phyloP scores from a whole-genome alignment of 2,888 invertebrate species.

The Tridacna gigas region DNA sequence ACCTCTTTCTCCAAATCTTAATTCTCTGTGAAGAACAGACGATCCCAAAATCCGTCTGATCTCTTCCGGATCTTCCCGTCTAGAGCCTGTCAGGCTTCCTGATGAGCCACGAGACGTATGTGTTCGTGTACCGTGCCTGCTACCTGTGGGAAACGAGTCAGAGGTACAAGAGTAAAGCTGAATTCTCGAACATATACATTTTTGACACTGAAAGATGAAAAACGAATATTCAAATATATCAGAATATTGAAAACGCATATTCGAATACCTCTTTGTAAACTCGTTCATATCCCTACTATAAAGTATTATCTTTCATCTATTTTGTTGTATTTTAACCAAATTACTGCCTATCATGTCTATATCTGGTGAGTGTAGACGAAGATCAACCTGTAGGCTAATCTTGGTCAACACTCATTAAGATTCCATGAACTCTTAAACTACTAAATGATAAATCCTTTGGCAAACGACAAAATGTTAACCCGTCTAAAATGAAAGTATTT shows the following conservation, averaged over 20 bases:
- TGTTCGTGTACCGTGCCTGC: background rate
- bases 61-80: constrained; percentile 25
- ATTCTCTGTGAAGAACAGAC: constrained; percentile 41
- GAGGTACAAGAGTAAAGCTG: background rate
- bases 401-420: background rate
- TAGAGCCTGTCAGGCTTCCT: background rate
- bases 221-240: too few relatives aligned
- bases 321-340: too few relatives aligned
- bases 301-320: too few relatives aligned
- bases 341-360: too few relatives aligned
- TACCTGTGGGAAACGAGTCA: background rate
- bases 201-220: background rate
- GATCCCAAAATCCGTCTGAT: constrained; percentile 50
- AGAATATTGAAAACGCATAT: too few relatives aligned
- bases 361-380: too few relatives aligned
- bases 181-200: background rate
- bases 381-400: background rate
- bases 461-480: too few relatives aligned
- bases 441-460: too few relatives aligned
- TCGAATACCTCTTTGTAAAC: too few relatives aligned
- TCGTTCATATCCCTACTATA: too few relatives aligned
- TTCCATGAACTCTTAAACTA: too few relatives aligned
- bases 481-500: too few relatives aligned
- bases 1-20: constrained; percentile 61
- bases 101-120: background rate